Evolutionary conservation across 2,888 invertebrate species (phyloP), one percentile per base, ranked within the genome.

Genomic region (Xestoiulus laeticollis): DNA sequence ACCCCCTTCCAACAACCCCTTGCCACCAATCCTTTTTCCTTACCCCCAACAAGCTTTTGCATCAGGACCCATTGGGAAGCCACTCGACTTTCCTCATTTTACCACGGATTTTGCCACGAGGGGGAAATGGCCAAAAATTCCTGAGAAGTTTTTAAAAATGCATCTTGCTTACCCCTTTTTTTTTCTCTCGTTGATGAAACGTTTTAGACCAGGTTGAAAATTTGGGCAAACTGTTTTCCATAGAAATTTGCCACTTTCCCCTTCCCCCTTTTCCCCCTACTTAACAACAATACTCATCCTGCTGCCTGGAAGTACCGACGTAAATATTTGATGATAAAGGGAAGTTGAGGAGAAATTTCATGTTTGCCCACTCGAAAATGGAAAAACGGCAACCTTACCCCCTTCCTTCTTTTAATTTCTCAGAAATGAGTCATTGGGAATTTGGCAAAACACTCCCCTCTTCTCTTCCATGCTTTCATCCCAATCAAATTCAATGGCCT

Each of bases 281-380:
- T 68, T 68, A 68, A 68, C 68, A 68, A 68, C 68, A 68, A 68
- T 68, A 68, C 68, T 68, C 68, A 68, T 68, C 68, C 68, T 68
- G 68, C 68, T 26, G 68, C 68, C 68, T 68, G 68, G 68, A 68
- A 68, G 68, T 68, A 22, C 68, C 68, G 59, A 68, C 68, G 68
- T 68, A 22, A 68, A 68, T 68, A 68, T 68, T 26, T 26, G 68
- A 68, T 68, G 68, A 68, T 68, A 26, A 68, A 68, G 68, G 68
- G 68, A 68, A 68, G 68, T 68, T 68, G 68, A n/a, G 68, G 26
- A 2, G 68, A 22, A 53, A 53, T 53, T 48, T 48, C 16, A 53
- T 19, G 19, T 19, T 22, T 68, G 68, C 22, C 48, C n/a, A 19
- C 53, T 53, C 53, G 19, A 53, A n/a, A 53, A 14, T 3, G 59